Conservation (phyloP, 2,113 vertebrate species). For the Hypomesus transpacificus region DNA sequence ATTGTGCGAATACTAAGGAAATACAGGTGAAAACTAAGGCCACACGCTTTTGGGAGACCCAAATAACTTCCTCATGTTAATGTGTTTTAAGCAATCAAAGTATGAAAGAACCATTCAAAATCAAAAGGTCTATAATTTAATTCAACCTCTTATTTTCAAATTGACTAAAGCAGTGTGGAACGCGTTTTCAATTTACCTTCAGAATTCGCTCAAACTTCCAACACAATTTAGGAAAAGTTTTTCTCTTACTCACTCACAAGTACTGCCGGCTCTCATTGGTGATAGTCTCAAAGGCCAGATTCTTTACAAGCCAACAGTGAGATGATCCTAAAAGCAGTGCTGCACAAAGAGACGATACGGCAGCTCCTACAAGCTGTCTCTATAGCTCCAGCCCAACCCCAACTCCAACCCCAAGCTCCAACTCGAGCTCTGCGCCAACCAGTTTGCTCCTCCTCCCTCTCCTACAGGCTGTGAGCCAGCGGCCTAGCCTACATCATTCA, state of each 20-base stretch:
- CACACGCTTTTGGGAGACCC: background rate
- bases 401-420: constrained; percentile 29
- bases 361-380: constrained; percentile 28
- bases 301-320: constrained; percentile 17
- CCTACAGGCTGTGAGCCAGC: constrained; percentile 65
- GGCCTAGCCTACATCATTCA: constrained; percentile 72
- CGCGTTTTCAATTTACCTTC: background rate
- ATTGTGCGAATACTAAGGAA: background rate
- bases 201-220: background rate
- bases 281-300: constrained; percentile 10
- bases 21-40: background rate
- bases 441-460: constrained; percentile 62
- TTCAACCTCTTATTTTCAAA: too few relatives aligned
- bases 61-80: background rate
- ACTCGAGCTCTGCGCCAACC: constrained; percentile 29
- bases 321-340: constrained; percentile 50
- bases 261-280: constrained; percentile 23
- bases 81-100: background rate
- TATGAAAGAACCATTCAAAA: too few relatives aligned
- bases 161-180: background rate
- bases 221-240: background rate
- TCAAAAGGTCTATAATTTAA: too few relatives aligned
- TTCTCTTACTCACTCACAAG: constrained; percentile 45
- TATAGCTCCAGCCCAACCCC: constrained; percentile 43
- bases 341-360: constrained; percentile 20